phyloP scores from a whole-genome alignment of 2,888 invertebrate species.

The Hydropsyche betteni region DNA sequence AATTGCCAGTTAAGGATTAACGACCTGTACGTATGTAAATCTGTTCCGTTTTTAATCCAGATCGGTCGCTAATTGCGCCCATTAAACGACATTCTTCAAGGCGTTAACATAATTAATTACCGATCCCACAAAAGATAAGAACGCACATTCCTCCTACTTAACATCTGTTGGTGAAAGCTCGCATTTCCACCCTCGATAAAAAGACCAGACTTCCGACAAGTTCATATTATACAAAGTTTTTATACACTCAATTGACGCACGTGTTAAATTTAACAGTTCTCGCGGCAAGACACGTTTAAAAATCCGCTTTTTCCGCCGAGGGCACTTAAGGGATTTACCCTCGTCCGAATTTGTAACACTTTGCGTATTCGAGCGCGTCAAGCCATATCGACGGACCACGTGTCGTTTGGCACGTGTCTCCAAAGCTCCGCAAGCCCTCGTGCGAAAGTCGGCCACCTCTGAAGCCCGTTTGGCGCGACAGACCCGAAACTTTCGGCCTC shows the following conservation, averaged over 20 bases:
- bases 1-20: background rate
- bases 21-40: slow-evolving; percentile 14
- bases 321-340: no score
- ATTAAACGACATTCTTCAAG: background rate
- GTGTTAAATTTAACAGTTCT: no score
- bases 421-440: background rate
- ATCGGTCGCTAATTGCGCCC: slow-evolving; percentile 7
- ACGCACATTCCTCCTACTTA: no score
- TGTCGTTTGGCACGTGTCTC: slow-evolving; percentile 24
- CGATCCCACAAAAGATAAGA: no score
- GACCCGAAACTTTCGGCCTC: slow-evolving; percentile 42
- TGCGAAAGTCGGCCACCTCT: slow-evolving; percentile 17
- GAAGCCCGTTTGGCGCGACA: slow-evolving; percentile 34
- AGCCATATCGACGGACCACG: background rate
- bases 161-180: no score
- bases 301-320: no score
- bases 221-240: no score
- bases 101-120: no score
- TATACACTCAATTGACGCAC: no score
- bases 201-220: no score
- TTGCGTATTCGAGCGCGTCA: background rate
- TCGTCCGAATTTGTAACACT: background rate
- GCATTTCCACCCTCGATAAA: no score
- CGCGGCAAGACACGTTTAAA: no score
- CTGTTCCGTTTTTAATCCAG: slow-evolving; percentile 15